Base-by-base conservation (phyloP, 2,888 invertebrate genomes). In the Ormyrus thymus region DNA sequence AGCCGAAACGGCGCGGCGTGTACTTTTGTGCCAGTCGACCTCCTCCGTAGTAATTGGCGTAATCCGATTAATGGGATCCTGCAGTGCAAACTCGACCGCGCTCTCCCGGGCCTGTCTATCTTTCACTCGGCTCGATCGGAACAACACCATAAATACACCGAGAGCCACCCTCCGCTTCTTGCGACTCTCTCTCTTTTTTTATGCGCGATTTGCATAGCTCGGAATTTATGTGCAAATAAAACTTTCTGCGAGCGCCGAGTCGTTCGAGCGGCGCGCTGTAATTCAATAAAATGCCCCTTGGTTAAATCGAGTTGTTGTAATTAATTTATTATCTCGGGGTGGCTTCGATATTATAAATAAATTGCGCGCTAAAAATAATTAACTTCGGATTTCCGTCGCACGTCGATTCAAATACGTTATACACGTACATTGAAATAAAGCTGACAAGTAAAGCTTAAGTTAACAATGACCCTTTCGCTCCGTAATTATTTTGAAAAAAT, bases 1-100 rank as follows among this genome's bases (percentile, higher is more conserved):
- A 72, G 15, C 51, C 51, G 61, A 55, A 66, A 66, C 51, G 6
- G n/a, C 58, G 7, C 11, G 10, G 56, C 45, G 7, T 45, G n/a
- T 62, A 59, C 73, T 46, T 69, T 10, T 70, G 68, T 50, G 61
- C 29, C 59, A 53, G 71, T 70, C 51, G 77, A 68, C 78, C 56
- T 43, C 72, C 59, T 76, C 76, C 71, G 61, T 62, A 70, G 55
- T 85, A 85, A 85, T 84, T 84, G 84, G 75, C 78, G 72, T 83
- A 84, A 85, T 84, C 84, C 82, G 82, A 84, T 85, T 83, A 84
- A 82, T 73, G 65, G 80, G 81, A 84, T 83, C 84, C 82, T 64
- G 53, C 65, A 29, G 29, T 61, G 61, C 68, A 59, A 75, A 75
- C 75, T 68, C 68, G 75, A 58, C 43, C 71, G 51, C 62, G 13